Conservation (phyloP, 92 coral and sea anemone species). For the Meandrina meandrites region DNA sequence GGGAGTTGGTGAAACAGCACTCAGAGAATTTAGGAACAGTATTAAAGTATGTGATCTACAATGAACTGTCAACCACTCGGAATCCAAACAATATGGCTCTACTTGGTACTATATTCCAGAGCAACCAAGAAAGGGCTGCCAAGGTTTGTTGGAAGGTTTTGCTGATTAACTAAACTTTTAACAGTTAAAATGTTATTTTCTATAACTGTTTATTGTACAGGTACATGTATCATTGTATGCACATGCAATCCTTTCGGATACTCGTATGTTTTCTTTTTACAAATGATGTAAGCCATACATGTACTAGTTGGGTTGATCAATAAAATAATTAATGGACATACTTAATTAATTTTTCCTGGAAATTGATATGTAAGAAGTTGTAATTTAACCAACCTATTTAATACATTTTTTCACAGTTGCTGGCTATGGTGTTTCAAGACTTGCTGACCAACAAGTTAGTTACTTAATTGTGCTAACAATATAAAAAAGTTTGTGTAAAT, state of each 20-base stretch:
- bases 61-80: slow-evolving; percentile 89
- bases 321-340: background rate
- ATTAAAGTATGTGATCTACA: slow-evolving; percentile 90
- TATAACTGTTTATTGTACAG: background rate
- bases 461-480: too few relatives aligned
- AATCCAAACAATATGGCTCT: slow-evolving; percentile 98
- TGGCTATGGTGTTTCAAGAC: slow-evolving; percentile 97
- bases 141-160: slow-evolving; percentile 59
- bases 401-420: slow-evolving; percentile 58
- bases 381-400: background rate
- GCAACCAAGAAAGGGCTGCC: slow-evolving; percentile 80
- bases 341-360: background rate
- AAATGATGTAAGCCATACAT: too few relatives aligned
- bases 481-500: too few relatives aligned
- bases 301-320: background rate
- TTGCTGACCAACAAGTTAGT: slow-evolving; percentile 84
- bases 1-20: slow-evolving; percentile 88
- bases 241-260: too few relatives aligned
- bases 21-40: slow-evolving; percentile 89
- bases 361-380: background rate
- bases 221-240: background rate
- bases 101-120: slow-evolving; percentile 82
- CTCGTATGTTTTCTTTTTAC: background rate
- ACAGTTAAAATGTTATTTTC: too few relatives aligned
- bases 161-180: background rate